Percentiles rank a stretch among this genome's conserved stretches.
These are phyloP conservation scores for Tachysurus vachellii DNA, from an alignment of 2,113 vertebrate species.

Conservation along the genomic window DNA sequence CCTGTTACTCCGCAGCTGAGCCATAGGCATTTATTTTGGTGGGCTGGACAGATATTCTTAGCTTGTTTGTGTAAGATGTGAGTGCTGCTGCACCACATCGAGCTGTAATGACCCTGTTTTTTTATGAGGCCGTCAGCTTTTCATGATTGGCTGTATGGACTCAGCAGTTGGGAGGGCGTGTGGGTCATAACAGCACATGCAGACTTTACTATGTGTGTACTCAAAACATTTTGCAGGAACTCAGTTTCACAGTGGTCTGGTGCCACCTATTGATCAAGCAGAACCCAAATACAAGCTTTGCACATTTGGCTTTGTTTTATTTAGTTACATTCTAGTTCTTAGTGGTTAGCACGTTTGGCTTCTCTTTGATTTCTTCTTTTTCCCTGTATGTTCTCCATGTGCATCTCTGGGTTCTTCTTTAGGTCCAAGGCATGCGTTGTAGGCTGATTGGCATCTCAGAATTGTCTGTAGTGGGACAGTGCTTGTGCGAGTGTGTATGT, in stretches of 20 bases:
- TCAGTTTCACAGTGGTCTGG: neutral
- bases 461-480: no score
- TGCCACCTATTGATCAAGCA: slow-evolving; percentile 68
- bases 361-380: no score
- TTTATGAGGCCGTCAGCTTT: slow-evolving; percentile 66
- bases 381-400: no score
- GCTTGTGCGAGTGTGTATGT: no score
- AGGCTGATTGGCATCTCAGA: no score
- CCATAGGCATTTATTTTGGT: slow-evolving; percentile 67
- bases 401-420: no score
- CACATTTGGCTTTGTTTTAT: neutral
- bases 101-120: slow-evolving; percentile 64
- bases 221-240: slow-evolving; percentile 37
- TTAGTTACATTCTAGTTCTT: neutral
- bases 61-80: slow-evolving; percentile 72
- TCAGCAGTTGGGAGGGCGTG: slow-evolving; percentile 40
- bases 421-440: no score
- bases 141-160: slow-evolving; percentile 37
- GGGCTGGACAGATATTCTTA: slow-evolving; percentile 62
- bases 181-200: slow-evolving; percentile 47
- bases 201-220: slow-evolving; percentile 20
- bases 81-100: slow-evolving; percentile 58
- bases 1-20: slow-evolving; percentile 38
- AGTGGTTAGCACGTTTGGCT: no score
- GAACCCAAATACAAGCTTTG: neutral